Conservation (phyloP, 1,140 invertebrate species). For the Bilobella aurantiaca region DNA sequence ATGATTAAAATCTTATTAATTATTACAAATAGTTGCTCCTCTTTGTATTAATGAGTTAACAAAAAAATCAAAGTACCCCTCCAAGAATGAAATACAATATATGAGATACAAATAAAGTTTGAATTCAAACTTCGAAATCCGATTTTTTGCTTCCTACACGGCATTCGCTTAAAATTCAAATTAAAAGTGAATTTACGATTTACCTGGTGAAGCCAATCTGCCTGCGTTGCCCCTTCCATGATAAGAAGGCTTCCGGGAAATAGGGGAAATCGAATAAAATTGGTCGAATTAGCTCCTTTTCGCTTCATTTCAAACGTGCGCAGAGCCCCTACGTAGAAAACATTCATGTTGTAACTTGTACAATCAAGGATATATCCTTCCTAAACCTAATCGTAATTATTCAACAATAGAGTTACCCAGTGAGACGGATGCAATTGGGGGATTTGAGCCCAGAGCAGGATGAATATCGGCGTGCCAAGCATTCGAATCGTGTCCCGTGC, state of each 20-base stretch:
- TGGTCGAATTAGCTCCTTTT: slow-evolving; percentile 9
- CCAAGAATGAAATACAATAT: too few relatives aligned
- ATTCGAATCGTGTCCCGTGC: slow-evolving; percentile 44
- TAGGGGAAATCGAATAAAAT: slow-evolving; percentile 28
- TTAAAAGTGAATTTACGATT: neutral
- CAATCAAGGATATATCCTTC: too few relatives aligned
- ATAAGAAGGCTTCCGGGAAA: slow-evolving; percentile 27
- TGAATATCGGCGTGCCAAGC: slow-evolving; percentile 46
- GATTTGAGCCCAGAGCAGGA: slow-evolving; percentile 40
- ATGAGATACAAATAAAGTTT: too few relatives aligned
- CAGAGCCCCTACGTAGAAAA: slow-evolving; percentile 18
- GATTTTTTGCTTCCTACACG: neutral
- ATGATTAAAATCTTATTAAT: too few relatives aligned
- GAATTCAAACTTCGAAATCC: too few relatives aligned
- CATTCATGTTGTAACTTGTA: too few relatives aligned
- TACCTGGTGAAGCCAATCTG: slow-evolving; percentile 30
- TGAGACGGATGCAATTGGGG: slow-evolving; percentile 44
- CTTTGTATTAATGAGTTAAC: too few relatives aligned
- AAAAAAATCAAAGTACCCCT: too few relatives aligned
- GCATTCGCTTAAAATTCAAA: neutral
- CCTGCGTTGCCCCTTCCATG: slow-evolving; percentile 31
- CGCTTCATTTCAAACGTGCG: slow-evolving; percentile 23
- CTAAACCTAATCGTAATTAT: too few relatives aligned
- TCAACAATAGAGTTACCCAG: slow-evolving; percentile 40
- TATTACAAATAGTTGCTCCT: too few relatives aligned